These are phyloP conservation scores for Sinocyclocheilus anophthalmus DNA, from an alignment of 2,113 vertebrate genomes.

Conservation along the genomic window DNA sequence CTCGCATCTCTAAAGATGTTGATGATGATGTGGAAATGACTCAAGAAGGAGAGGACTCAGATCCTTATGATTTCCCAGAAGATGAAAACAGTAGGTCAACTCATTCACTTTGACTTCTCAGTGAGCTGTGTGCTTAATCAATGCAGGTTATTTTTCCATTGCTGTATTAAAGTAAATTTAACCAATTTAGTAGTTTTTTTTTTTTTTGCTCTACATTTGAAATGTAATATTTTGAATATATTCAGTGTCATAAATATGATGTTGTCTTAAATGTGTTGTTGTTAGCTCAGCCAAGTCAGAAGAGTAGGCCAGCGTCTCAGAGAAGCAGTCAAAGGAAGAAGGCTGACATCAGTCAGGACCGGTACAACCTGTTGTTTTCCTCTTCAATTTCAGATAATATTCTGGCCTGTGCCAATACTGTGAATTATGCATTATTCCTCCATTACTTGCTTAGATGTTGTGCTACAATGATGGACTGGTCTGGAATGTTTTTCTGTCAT, in stretches of 20 bases:
- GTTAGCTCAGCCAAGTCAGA: conserved; percentile 58
- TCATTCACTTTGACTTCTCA: background rate
- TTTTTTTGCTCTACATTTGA: too few relatives aligned
- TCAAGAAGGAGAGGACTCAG: conserved; percentile 45
- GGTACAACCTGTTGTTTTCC: conserved; percentile 38
- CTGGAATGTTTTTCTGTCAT: too few relatives aligned
- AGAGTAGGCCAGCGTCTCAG: conserved; percentile 46
- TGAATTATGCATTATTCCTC: background rate
- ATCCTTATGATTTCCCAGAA: conserved; percentile 62
- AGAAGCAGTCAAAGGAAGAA: conserved; percentile 55
- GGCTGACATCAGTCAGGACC: conserved; percentile 52
- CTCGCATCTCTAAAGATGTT: conserved; percentile 49
- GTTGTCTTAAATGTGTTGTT: background rate
- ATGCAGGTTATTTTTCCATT: background rate
- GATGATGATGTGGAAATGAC: conserved; percentile 55
- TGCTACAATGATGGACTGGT: too few relatives aligned
- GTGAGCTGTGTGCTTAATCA: background rate
- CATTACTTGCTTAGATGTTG: background rate
- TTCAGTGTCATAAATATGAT: background rate
- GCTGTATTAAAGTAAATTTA: background rate
- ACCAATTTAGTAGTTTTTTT: background rate
- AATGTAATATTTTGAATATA: background rate
- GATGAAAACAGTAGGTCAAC: conserved; percentile 52
- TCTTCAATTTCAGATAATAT: background rate
- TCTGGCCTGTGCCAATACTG: background rate